Percentiles rank a stretch among this genome's conserved stretches.
Evolutionary conservation across 2,797 vertebrate genomes (phyloP).

Genomic region (Parauchenoglanis punctatus): DNA sequence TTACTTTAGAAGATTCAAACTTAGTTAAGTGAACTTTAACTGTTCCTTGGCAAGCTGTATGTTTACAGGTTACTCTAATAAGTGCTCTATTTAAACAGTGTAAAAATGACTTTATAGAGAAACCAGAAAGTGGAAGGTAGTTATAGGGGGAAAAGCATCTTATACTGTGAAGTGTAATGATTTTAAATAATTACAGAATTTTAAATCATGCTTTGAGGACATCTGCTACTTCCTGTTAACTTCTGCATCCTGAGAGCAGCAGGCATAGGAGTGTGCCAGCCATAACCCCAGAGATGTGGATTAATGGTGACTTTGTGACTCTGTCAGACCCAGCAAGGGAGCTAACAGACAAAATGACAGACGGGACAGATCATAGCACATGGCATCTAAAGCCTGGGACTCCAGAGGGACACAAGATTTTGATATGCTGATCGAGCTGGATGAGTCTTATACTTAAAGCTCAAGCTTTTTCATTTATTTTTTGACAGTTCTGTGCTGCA

Average conservation of each 20-base stretch:
- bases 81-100: background rate
- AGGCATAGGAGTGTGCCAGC: conserved; percentile 52
- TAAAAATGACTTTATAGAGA: background rate
- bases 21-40: background rate
- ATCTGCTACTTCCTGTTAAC: conserved; percentile 43
- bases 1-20: background rate
- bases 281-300: conserved; percentile 71
- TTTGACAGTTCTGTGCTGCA: background rate
- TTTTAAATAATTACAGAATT: conserved; percentile 12
- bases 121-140: background rate
- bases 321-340: conserved; percentile 74
- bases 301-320: conserved; percentile 73
- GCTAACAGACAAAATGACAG: conserved; percentile 81
- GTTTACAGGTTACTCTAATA: background rate
- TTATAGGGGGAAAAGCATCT: background rate
- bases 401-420: conserved; percentile 71
- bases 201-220: conserved; percentile 27
- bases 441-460: conserved; percentile 41
- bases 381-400: conserved; percentile 78
- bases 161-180: background rate
- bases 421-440: conserved; percentile 47
- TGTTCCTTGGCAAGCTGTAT: background rate
- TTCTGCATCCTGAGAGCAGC: conserved; percentile 50
- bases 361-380: conserved; percentile 83
- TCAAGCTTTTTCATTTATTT: conserved; percentile 27